Percentiles rank a stretch among this genome's conserved stretches.
These are phyloP conservation scores for Oophaga sylvatica DNA, from an alignment of 2,797 vertebrate genomes.

Conservation along the genomic window DNA sequence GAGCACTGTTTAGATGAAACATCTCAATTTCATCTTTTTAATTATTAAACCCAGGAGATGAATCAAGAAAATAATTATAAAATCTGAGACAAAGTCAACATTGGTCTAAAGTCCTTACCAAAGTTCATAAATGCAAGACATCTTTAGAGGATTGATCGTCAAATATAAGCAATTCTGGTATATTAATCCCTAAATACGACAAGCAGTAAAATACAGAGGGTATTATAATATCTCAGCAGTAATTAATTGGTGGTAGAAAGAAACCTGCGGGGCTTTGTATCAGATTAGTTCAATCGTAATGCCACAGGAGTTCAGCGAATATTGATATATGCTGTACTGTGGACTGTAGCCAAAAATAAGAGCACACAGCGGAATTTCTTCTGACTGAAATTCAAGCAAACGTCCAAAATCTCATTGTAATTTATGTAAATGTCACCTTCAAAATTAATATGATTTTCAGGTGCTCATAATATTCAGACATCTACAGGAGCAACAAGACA, in stretches of 20 bases:
- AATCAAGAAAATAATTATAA: slow-evolving; percentile 1
- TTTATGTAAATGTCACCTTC: background rate
- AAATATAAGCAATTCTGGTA: background rate
- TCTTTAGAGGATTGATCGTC: background rate
- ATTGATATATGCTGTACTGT: slow-evolving; percentile 22
- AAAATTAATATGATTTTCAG: background rate
- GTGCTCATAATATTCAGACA: background rate
- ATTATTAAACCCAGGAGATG: background rate
- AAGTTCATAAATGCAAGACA: slow-evolving; percentile 5
- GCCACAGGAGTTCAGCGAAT: slow-evolving; percentile 1
- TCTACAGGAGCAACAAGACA: background rate
- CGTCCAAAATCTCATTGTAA: slow-evolving; percentile 3
- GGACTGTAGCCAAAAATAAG: background rate
- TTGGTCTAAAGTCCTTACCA: background rate
- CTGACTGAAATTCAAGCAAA: background rate
- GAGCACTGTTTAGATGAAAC: background rate
- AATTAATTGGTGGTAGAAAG: slow-evolving; percentile 32
- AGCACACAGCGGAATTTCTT: background rate
- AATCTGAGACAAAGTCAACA: background rate
- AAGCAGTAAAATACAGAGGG: slow-evolving; percentile 10
- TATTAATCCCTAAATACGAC: slow-evolving; percentile 25
- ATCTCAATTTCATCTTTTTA: background rate
- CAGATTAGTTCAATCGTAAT: slow-evolving; percentile 9
- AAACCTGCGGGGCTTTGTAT: background rate
- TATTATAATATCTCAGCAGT: slow-evolving; percentile 17